Conservation (phyloP, 2,797 vertebrate genomes). For the Cossypha niveicapilla region DNA sequence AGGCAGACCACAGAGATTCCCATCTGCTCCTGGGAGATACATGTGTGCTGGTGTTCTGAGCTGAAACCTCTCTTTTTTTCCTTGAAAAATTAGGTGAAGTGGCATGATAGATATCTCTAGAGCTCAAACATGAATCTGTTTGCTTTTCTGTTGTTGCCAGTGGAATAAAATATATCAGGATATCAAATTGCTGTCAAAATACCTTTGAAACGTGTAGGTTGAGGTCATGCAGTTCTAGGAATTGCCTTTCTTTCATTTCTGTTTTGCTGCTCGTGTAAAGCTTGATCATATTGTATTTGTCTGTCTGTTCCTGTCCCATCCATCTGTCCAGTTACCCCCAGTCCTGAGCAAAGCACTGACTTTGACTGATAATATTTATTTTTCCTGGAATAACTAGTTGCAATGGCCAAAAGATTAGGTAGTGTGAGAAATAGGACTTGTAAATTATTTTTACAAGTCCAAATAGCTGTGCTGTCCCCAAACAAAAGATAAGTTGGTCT, state of each 20-base stretch:
- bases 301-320: not conserved
- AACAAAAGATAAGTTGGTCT: not conserved
- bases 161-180: constrained; percentile 38
- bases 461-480: not conserved
- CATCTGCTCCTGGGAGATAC: not conserved
- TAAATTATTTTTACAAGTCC: constrained; percentile 29
- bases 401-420: not conserved
- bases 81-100: constrained; percentile 22
- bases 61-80: not conserved
- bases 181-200: constrained; percentile 48
- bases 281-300: not conserved
- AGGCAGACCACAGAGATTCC: not conserved
- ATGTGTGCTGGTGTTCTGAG: not conserved
- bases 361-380: not conserved
- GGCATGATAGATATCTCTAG: constrained; percentile 28
- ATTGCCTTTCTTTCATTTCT: not conserved
- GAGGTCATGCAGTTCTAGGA: constrained; percentile 43
- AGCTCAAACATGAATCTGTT: constrained; percentile 50
- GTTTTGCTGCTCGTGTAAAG: not conserved
- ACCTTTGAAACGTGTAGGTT: constrained; percentile 46
- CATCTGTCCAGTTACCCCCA: not conserved
- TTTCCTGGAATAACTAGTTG: not conserved
- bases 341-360: not conserved
- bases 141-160: constrained; percentile 56
- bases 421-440: not conserved